These are phyloP conservation scores for Dicerorhinus sumatrensis DNA, from an alignment of 2,113 vertebrate species.

Conservation along the genomic window DNA sequence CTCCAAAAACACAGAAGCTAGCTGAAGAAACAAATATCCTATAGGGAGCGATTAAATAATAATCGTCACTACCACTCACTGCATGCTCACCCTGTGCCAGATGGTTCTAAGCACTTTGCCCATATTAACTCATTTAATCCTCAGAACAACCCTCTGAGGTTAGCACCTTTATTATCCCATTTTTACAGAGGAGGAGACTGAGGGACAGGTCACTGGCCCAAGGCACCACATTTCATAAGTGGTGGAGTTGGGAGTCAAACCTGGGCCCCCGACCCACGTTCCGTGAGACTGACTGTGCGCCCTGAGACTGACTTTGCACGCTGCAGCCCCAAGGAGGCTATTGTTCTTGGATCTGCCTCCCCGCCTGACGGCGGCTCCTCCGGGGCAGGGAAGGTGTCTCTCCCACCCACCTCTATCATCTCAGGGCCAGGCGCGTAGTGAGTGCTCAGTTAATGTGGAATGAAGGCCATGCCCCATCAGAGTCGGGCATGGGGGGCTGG, in stretches of 20 bases:
- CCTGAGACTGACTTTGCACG: no score
- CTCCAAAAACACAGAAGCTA: not conserved
- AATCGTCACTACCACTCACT: rapidly evolving
- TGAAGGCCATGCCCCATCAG: not conserved
- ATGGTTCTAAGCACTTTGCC: rapidly evolving
- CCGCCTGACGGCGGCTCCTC: rapidly evolving
- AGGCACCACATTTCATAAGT: not conserved
- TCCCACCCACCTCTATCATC: not conserved
- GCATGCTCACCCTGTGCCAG: rapidly evolving
- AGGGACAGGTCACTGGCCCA: not conserved
- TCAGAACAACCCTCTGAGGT: not conserved
- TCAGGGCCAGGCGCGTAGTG: not conserved
- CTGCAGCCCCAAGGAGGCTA: not conserved
- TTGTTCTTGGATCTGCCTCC: not conserved
- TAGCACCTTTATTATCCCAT: not conserved
- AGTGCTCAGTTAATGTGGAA: not conserved
- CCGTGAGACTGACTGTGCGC: no score
- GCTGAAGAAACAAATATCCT: not conserved
- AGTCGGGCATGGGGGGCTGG: not conserved
- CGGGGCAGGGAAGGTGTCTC: not conserved
- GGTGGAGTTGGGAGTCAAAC: not conserved
- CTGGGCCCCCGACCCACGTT: not conserved
- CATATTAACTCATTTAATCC: no score
- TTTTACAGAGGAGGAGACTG: not conserved
- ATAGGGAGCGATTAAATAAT: not conserved